A percentile compares a stretch with the other conserved stretches of the same genome.
phyloP scores from a whole-genome alignment of 2,797 vertebrate species.

The Argyrosomus regius region DNA sequence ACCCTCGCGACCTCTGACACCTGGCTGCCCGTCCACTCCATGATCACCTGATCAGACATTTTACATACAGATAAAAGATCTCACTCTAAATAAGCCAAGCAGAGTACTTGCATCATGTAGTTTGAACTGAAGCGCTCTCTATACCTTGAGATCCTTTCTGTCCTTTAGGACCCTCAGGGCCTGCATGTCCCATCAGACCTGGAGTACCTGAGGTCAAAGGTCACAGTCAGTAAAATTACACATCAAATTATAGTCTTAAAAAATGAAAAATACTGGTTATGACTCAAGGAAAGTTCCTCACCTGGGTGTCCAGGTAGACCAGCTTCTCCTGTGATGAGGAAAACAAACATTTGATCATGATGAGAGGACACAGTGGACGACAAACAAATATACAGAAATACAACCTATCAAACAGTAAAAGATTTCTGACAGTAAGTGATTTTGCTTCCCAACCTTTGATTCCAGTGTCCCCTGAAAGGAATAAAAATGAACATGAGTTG shows the following conservation, averaged over 20 bases:
- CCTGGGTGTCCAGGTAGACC: conserved; percentile 91
- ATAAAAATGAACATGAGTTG: not conserved
- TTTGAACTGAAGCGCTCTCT: conserved; percentile 13
- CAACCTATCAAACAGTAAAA: not conserved
- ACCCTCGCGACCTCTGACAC: conserved; percentile 93
- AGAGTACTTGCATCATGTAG: not conserved
- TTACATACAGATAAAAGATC: conserved; percentile 2
- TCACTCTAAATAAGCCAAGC: not conserved
- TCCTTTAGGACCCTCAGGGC: conserved; percentile 92
- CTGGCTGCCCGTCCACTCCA: conserved; percentile 90
- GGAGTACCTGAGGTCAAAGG: conserved; percentile 83
- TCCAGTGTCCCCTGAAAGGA: conserved; percentile 77
- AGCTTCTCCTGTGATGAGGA: conserved; percentile 85
- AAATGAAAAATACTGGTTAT: not conserved
- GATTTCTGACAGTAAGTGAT: not conserved
- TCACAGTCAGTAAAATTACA: conserved; percentile 45
- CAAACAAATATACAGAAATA: not conserved
- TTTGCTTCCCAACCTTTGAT: conserved; percentile 66
- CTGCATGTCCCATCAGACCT: conserved; percentile 87
- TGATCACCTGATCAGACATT: conserved; percentile 87
- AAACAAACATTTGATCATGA: conserved; percentile 17
- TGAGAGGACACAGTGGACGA: not conserved
- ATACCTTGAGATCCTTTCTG: conserved; percentile 94
- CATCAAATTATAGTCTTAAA: not conserved
- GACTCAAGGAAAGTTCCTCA: conserved; percentile 65